Conservation (phyloP, 2,113 vertebrate species). For the Fulica atra region DNA sequence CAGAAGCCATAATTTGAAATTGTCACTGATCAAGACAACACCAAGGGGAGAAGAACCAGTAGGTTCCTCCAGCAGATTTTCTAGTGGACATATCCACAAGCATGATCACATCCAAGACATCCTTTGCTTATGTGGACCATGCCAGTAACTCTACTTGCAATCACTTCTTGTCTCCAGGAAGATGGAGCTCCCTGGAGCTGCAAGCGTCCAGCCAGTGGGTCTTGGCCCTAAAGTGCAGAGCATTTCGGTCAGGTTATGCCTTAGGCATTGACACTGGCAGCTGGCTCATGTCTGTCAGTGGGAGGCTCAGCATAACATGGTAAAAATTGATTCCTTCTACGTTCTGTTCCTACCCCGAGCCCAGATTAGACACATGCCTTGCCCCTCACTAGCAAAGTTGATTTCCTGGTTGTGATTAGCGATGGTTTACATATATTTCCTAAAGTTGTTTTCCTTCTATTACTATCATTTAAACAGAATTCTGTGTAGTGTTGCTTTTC, state of each 20-base stretch:
- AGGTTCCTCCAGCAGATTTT: neutral
- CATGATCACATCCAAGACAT: accelerated
- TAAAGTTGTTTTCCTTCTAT: conserved; percentile 52
- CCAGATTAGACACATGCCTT: conserved; percentile 16
- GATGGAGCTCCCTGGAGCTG: neutral
- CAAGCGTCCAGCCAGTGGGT: accelerated
- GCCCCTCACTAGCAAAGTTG: neutral
- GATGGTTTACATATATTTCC: conserved; percentile 55
- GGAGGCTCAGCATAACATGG: neutral
- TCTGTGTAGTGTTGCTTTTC: neutral
- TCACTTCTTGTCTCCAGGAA: accelerated
- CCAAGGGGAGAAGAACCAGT: neutral
- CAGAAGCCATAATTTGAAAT: neutral
- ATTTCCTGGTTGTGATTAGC: conserved; percentile 53
- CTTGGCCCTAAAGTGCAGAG: neutral
- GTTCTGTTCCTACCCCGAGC: conserved; percentile 14
- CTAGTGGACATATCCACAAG: neutral
- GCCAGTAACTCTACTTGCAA: neutral
- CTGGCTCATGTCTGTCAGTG: conserved; percentile 38
- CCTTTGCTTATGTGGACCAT: accelerated
- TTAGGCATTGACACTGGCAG: neutral
- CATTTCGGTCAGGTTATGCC: neutral
- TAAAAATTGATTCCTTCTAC: conserved; percentile 55
- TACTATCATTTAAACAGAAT: conserved; percentile 14
- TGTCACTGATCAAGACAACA: accelerated